phyloP scores from a whole-genome alignment of 2,888 invertebrate genomes.

The Allygus modestus region DNA sequence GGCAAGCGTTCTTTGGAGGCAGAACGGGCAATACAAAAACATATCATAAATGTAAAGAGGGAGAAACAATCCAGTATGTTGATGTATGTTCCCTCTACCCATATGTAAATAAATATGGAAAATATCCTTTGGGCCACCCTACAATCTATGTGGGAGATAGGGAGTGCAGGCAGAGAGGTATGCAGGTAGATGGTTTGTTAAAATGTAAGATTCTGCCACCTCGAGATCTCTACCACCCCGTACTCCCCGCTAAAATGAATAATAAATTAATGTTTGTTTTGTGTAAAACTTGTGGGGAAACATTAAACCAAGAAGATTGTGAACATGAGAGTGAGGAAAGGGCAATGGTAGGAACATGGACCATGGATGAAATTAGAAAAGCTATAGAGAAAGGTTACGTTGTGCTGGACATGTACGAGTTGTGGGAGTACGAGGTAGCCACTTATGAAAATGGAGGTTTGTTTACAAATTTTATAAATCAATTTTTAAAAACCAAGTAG shows the following conservation, averaged over 20 bases:
- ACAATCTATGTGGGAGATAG: constrained; percentile 14
- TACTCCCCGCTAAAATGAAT: constrained; percentile 71
- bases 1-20: constrained; percentile 71
- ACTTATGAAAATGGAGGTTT: constrained; percentile 64
- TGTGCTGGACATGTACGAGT: constrained; percentile 71
- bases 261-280: constrained; percentile 72
- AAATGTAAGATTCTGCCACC: constrained; percentile 61
- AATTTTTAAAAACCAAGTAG: constrained; percentile 64
- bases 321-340: constrained; percentile 70
- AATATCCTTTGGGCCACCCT: constrained; percentile 58
- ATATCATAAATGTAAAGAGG: background rate
- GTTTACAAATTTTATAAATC: constrained; percentile 67
- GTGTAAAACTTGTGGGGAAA: constrained; percentile 72
- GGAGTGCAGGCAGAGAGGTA: constrained; percentile 4
- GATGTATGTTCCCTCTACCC: constrained; percentile 54
- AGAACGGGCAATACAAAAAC: constrained; percentile 65
- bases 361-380: constrained; percentile 71
- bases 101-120: constrained; percentile 55
- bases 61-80: constrained; percentile 61
- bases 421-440: constrained; percentile 70
- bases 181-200: constrained; percentile 46
- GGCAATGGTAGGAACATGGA: constrained; percentile 71
- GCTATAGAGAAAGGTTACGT: constrained; percentile 71
- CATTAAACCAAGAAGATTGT: constrained; percentile 70
- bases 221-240: constrained; percentile 59